Base-by-base conservation (phyloP, 2,113 vertebrate genomes). In the Poeciliopsis prolifica region DNA sequence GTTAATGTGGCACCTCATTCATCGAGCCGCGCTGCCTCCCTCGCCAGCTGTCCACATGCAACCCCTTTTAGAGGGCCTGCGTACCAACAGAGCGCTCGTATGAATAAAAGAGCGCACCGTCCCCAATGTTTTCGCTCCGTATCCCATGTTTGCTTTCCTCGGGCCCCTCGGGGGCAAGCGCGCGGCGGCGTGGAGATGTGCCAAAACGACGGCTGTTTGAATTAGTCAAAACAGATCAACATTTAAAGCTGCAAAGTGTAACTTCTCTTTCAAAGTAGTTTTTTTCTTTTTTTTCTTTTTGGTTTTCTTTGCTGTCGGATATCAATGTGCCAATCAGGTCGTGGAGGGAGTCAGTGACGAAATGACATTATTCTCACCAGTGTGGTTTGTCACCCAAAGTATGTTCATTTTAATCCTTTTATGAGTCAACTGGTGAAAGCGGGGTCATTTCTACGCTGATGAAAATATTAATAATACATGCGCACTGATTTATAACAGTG, bases 71-170 rank as follows among this genome's bases (percentile, higher is more conserved):
- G 65, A 79, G 58, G 79, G 78, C 75, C 82, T 82, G 74, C 78
- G 81, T 90, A 85, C 86, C 80, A 86, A 80, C 61, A 72, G 77
- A 72, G 85, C 72, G 85, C 66, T 62, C 28, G 66, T 81, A 92
- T 86, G 81, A 89, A 93, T 91, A 92, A 91, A 92, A 92, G 75
- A 88, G 86, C 77, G 71, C 78, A 37, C 78, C 78, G 33, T 79
- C 71, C 79, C 51, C 11, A 35, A 61, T 68, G 17, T 60, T 78
- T 68, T 63, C 74, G 75, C 72, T 67, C 30, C 40, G 60, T 30
- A 33, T 37, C 13, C 9, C 79, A 30, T 2, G 35, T 63, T 78
- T 83, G 80, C 85, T 87, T 78, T 85, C 74, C 86, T 78, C 72
- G 74, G 79, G 79, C n/a, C 77, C 75, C 60, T 78, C 65, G 68